Percentiles rank a stretch among this genome's conserved stretches.
These are phyloP conservation scores for Bombus cullumanus DNA, from an alignment of 1,140 invertebrate genomes.

Conservation along the genomic window DNA sequence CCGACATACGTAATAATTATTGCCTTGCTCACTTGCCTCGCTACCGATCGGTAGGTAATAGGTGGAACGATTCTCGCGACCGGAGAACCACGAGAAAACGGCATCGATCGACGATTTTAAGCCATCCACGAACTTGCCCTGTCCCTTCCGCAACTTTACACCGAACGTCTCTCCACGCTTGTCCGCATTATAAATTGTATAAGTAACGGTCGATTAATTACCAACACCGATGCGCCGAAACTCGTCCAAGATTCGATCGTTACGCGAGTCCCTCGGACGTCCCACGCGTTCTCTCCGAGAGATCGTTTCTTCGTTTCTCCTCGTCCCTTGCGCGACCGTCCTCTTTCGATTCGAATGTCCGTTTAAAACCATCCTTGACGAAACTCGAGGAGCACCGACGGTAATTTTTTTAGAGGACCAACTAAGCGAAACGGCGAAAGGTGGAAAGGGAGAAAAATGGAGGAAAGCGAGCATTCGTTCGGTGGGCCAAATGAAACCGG, in stretches of 20 bases:
- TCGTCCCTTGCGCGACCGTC: no score
- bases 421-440: neutral
- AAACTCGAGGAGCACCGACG: no score
- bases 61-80: slow-evolving; percentile 33
- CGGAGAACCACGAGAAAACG: slow-evolving; percentile 23
- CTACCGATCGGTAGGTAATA: slow-evolving; percentile 57
- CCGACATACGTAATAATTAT: slow-evolving; percentile 68
- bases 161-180: slow-evolving; percentile 1
- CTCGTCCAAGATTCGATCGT: slow-evolving; percentile 41
- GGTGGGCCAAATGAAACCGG: neutral
- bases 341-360: no score
- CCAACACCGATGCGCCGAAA: slow-evolving; percentile 40
- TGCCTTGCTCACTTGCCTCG: slow-evolving; percentile 45
- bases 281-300: neutral
- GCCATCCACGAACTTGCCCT: slow-evolving; percentile 5
- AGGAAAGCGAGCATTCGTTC: neutral
- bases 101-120: slow-evolving; percentile 59
- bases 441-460: no score
- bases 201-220: slow-evolving; percentile 66
- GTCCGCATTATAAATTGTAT: slow-evolving; percentile 52
- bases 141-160: neutral
- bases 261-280: neutral
- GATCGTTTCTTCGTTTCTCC: neutral
- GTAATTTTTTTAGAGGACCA: no score
- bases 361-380: neutral